A percentile compares a stretch with the other conserved stretches of the same genome.
These are phyloP conservation scores for Drosophila seclusa DNA, from an alignment of 2,888 invertebrate genomes.

Conservation along the genomic window DNA sequence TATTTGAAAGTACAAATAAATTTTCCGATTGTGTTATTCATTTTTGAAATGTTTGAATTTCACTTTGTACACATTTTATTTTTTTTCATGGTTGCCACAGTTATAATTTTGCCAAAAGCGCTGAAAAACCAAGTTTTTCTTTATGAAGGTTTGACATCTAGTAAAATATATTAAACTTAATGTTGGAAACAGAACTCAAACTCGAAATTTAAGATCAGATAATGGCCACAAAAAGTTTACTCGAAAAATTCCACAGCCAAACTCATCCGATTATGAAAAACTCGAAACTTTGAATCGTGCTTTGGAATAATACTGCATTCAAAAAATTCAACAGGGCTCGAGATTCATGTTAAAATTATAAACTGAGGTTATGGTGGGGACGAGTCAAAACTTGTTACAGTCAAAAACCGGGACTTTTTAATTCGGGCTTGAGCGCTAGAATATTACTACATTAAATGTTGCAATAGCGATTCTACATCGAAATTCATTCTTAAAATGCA, in stretches of 20 bases:
- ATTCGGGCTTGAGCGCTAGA: not conserved
- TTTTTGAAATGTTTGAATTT: not conserved
- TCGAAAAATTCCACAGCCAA: too few species aligned
- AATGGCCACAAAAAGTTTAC: not conserved
- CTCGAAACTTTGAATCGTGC: accelerated
- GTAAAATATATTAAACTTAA: not conserved
- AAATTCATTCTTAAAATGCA: not conserved
- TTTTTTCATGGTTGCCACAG: not conserved
- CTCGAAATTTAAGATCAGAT: not conserved
- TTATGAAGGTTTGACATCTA: too few species aligned
- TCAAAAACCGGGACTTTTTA: not conserved
- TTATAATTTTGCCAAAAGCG: too few species aligned
- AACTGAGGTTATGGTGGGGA: not conserved
- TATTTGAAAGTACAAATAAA: not conserved
- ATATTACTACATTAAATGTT: not conserved
- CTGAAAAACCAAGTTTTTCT: too few species aligned
- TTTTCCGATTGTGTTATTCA: not conserved
- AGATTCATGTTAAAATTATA: too few species aligned
- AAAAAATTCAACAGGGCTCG: too few species aligned
- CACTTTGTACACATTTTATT: not conserved
- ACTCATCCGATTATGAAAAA: too few species aligned
- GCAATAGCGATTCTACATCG: not conserved
- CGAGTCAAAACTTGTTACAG: not conserved
- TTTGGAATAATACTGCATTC: too few species aligned
- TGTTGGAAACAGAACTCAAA: not conserved